A percentile compares a stretch with the other conserved stretches of the same genome.
Conservation (phyloP, 2,113 vertebrate genomes). For the Hoplias malabaricus region DNA sequence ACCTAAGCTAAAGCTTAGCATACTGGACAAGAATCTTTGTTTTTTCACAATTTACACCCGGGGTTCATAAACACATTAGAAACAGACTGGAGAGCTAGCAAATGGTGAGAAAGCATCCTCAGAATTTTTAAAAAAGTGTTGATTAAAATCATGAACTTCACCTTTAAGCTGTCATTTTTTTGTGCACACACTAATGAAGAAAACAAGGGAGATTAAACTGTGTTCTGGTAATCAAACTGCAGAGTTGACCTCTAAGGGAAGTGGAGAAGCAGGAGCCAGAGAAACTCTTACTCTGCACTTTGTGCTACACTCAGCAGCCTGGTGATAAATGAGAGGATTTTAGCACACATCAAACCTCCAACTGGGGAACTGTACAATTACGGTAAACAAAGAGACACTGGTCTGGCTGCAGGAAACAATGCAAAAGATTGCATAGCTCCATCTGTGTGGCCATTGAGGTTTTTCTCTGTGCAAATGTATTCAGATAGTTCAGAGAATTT, state of each 20-base stretch:
- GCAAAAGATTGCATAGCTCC: background rate
- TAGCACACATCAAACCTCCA: slow-evolving; percentile 8
- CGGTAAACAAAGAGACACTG: slow-evolving; percentile 10
- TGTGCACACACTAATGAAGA: background rate
- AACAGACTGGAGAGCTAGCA: no score
- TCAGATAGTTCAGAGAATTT: background rate
- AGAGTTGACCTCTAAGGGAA: slow-evolving; percentile 7
- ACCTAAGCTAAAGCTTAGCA: no score
- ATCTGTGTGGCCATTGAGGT: background rate
- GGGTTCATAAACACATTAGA: no score
- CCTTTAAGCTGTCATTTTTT: no score
- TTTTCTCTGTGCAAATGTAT: background rate
- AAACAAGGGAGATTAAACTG: background rate
- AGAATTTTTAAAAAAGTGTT: no score
- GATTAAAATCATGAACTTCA: no score
- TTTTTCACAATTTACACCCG: no score
- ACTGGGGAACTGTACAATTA: slow-evolving; percentile 3
- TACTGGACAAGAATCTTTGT: no score
- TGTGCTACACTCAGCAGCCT: background rate
- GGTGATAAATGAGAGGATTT: slow-evolving; percentile 19
- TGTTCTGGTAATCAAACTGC: slow-evolving; percentile 6
- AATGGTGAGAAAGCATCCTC: no score
- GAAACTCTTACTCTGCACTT: background rate
- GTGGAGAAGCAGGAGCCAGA: background rate
- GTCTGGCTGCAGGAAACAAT: background rate